These are phyloP conservation scores for Sebastes oblongus DNA, from an alignment of 2,797 vertebrate genomes.

Conservation along the genomic window DNA sequence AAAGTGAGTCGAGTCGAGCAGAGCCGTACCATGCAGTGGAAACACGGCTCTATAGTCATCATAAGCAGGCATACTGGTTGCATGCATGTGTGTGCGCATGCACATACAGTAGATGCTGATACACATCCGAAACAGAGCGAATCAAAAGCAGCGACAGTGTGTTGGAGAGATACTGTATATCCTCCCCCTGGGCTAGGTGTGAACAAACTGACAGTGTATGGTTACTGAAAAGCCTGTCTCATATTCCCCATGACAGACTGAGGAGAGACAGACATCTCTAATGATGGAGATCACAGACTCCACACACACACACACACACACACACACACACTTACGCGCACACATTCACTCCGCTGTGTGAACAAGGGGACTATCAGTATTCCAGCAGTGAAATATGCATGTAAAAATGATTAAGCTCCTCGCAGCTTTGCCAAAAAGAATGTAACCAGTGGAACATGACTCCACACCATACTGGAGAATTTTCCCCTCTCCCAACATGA, in stretches of 20 bases:
- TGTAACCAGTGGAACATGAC: slow-evolving; percentile 68
- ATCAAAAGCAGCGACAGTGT: slow-evolving; percentile 48
- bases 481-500: slow-evolving; percentile 61
- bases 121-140: slow-evolving; percentile 35
- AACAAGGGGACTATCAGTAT: slow-evolving; percentile 66
- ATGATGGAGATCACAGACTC: slow-evolving; percentile 74
- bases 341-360: slow-evolving; percentile 41
- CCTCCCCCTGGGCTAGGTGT: slow-evolving; percentile 75
- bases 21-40: too few species aligned
- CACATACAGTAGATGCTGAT: neutral
- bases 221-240: slow-evolving; percentile 79
- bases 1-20: too few species aligned
- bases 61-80: neutral
- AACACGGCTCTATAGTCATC: neutral
- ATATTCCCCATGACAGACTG: slow-evolving; percentile 76
- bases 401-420: slow-evolving; percentile 75
- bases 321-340: neutral
- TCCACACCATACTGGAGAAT: slow-evolving; percentile 55
- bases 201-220: slow-evolving; percentile 77
- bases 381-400: slow-evolving; percentile 73
- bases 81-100: neutral
- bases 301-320: neutral
- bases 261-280: slow-evolving; percentile 77
- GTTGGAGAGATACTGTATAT: slow-evolving; percentile 55
- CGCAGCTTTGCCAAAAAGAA: slow-evolving; percentile 58